Conservation (phyloP, 2,113 vertebrate species). For the Eolophus roseicapilla region DNA sequence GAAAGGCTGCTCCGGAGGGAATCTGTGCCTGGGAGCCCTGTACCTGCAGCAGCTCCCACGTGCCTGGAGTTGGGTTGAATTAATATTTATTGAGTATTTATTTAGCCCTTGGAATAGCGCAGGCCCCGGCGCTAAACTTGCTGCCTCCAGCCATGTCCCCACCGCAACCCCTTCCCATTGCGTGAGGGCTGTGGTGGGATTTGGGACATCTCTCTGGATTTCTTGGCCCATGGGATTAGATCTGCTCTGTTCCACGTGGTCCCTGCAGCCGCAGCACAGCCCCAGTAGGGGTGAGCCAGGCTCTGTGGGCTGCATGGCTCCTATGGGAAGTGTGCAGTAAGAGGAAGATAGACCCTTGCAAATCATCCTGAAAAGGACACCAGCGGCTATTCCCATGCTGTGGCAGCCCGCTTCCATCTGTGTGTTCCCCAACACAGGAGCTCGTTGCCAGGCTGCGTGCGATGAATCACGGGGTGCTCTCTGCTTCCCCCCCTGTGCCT, state of each 20-base stretch:
- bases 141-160: background rate
- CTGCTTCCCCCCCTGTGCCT: background rate
- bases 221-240: fast-evolving
- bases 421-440: background rate
- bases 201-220: background rate
- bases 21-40: background rate
- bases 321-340: fast-evolving
- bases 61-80: fast-evolving
- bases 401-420: background rate
- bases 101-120: fast-evolving
- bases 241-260: fast-evolving
- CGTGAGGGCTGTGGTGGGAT: fast-evolving
- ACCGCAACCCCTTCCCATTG: fast-evolving
- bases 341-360: background rate
- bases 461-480: slow-evolving; percentile 9
- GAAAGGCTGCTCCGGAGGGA: background rate
- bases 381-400: background rate
- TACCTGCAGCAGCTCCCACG: fast-evolving
- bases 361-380: background rate
- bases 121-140: background rate
- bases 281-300: background rate
- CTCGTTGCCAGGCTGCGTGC: slow-evolving; percentile 21
- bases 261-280: background rate
- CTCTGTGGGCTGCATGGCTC: background rate
- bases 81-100: background rate